Evolutionary conservation across 2,797 vertebrate species (phyloP).

Genomic region (Smutsia temminckii): DNA sequence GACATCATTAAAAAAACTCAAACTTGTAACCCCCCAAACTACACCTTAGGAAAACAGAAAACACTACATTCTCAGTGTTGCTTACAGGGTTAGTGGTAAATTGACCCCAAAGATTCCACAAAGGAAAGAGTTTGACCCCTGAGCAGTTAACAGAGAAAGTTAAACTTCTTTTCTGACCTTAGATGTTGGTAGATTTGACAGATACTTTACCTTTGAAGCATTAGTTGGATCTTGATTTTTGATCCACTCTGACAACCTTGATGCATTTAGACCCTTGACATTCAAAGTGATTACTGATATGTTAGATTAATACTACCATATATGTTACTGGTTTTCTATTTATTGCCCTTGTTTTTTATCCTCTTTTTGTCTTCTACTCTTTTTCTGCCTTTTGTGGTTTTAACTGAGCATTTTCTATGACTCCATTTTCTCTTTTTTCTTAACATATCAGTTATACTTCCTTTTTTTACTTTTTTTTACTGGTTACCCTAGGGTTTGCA

Average conservation of each 20-base stretch:
- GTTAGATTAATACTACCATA: neutral
- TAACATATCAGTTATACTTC: neutral
- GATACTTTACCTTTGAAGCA: neutral
- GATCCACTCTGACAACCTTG: neutral
- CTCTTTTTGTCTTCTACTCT: neutral
- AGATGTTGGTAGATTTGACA: neutral
- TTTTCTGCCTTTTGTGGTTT: neutral
- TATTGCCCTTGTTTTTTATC: neutral
- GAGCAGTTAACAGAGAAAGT: neutral
- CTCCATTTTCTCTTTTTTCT: neutral
- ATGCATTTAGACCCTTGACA: neutral
- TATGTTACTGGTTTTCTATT: neutral
- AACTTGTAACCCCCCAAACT: neutral
- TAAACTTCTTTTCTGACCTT: neutral
- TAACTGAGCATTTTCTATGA: neutral
- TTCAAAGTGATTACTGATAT: neutral
- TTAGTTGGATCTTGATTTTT: neutral
- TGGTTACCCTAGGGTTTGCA: neutral
- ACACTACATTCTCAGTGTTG: neutral
- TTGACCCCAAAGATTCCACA: neutral
- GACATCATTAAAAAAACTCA: constrained; percentile 25
- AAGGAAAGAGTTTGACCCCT: neutral
- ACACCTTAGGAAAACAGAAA: constrained; percentile 47
- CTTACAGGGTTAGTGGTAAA: neutral
- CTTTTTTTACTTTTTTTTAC: neutral